phyloP scores from a whole-genome alignment of 2,888 invertebrate species.

The Ophioninae sp. region DNA sequence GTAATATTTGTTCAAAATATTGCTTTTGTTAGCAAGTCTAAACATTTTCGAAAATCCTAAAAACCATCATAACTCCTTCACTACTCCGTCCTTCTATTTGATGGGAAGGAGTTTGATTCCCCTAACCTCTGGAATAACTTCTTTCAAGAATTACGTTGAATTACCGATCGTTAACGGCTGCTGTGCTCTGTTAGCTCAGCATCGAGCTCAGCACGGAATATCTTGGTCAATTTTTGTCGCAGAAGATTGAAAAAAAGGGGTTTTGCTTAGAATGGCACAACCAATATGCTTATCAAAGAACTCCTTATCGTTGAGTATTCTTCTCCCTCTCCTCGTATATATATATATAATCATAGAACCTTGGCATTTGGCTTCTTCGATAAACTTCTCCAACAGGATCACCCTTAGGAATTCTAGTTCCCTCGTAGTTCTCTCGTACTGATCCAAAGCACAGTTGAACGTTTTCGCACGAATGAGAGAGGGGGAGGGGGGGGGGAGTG shows the following conservation, averaged over 20 bases:
- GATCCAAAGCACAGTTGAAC: slow-evolving; percentile 21
- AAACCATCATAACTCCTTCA: too few species aligned
- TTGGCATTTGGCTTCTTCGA: not conserved
- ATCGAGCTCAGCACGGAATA: not conserved
- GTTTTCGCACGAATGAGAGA: slow-evolving; percentile 15
- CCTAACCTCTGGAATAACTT: too few species aligned
- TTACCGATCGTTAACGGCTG: not conserved
- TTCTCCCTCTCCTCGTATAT: not conserved
- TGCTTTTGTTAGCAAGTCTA: too few species aligned
- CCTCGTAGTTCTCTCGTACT: not conserved
- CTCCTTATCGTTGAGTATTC: too few species aligned
- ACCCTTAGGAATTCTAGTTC: slow-evolving; percentile 18
- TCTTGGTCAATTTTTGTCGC: not conserved
- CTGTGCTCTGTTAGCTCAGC: not conserved
- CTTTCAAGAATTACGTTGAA: too few species aligned
- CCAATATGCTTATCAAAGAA: too few species aligned
- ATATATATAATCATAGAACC: not conserved
- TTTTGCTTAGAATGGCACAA: not conserved
- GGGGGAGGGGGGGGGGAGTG: not conserved
- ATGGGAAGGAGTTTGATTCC: too few species aligned
- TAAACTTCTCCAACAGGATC: slow-evolving; percentile 17
- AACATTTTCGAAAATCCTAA: too few species aligned
- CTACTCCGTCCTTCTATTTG: too few species aligned
- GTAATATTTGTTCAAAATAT: too few species aligned
- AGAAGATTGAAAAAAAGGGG: not conserved